Percentiles rank a stretch among this genome's conserved stretches.
These are phyloP conservation scores for Nyctereutes procyonoides DNA, from an alignment of 2,113 vertebrate species.

Conservation along the genomic window DNA sequence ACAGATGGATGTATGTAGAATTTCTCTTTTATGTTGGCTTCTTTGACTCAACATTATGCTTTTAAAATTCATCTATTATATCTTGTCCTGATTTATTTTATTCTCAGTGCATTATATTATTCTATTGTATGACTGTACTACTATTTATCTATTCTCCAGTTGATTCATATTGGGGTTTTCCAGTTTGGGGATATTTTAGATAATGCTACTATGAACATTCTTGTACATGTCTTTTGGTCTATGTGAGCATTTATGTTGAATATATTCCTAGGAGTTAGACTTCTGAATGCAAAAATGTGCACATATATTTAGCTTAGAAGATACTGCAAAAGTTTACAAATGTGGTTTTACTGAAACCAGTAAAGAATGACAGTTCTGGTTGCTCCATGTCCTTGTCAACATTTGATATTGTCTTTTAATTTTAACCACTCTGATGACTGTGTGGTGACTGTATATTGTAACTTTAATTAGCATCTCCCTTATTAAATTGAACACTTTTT, in stretches of 20 bases:
- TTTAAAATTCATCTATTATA: not conserved
- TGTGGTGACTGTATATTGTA: not conserved
- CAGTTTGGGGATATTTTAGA: not conserved
- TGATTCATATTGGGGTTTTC: not conserved
- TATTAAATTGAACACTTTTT: not conserved
- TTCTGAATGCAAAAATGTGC: not conserved
- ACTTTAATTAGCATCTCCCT: not conserved
- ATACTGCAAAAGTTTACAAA: conserved; percentile 1
- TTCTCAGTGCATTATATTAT: not conserved
- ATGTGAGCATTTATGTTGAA: not conserved
- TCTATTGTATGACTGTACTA: not conserved
- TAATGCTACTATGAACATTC: not conserved
- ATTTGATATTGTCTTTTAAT: conserved; percentile 64
- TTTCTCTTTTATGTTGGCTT: not conserved
- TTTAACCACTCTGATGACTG: not conserved
- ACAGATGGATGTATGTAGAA: not conserved
- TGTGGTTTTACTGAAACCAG: not conserved
- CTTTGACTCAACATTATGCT: not conserved
- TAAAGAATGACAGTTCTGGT: not conserved
- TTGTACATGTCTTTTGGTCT: not conserved
- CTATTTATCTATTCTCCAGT: not conserved
- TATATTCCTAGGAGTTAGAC: not conserved
- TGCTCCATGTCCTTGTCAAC: conserved; percentile 57
- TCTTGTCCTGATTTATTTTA: not conserved
- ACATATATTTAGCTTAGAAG: not conserved